Percentiles rank a stretch among this genome's conserved stretches.
phyloP scores from a whole-genome alignment of 2,113 vertebrate species.

The Danionella cerebrum region DNA sequence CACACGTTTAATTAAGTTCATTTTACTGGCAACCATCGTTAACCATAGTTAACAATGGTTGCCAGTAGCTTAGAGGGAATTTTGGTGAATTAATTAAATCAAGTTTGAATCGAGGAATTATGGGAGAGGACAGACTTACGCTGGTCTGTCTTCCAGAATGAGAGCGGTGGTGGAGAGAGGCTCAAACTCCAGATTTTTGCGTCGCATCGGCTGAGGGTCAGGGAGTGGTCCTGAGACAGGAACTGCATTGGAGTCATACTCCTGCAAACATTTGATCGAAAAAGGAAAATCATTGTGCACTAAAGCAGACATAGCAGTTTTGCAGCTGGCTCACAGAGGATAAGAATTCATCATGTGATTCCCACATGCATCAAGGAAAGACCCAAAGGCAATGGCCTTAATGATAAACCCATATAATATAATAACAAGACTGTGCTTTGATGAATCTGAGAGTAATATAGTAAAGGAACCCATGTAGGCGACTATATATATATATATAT shows the following conservation, averaged over 20 bases:
- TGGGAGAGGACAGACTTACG: conserved; percentile 63
- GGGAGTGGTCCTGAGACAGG: conserved; percentile 61
- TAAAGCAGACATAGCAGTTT: conserved; percentile 8
- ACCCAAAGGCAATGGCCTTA: neutral
- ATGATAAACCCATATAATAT: neutral
- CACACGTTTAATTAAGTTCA: neutral
- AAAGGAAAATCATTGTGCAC: conserved; percentile 43
- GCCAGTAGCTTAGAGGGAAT: neutral
- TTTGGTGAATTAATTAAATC: neutral
- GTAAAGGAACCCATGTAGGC: too few relatives aligned
- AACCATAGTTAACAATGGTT: too few relatives aligned
- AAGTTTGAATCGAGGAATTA: conserved; percentile 32
- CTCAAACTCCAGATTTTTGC: conserved; percentile 79
- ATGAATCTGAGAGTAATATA: neutral
- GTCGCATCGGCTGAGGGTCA: conserved; percentile 55
- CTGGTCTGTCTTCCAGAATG: conserved; percentile 80
- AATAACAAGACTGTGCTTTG: neutral
- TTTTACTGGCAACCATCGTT: too few relatives aligned
- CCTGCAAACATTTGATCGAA: conserved; percentile 47
- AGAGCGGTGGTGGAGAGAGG: conserved; percentile 80
- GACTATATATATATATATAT: too few relatives aligned
- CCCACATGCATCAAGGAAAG: neutral
- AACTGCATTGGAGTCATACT: conserved; percentile 74
- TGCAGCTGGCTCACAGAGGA: neutral
- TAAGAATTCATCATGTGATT: neutral